A percentile compares a stretch with the other conserved stretches of the same genome.
These are phyloP conservation scores for Caenorhabditis panamensis DNA, from an alignment of 2,888 invertebrate species.

Conservation along the genomic window DNA sequence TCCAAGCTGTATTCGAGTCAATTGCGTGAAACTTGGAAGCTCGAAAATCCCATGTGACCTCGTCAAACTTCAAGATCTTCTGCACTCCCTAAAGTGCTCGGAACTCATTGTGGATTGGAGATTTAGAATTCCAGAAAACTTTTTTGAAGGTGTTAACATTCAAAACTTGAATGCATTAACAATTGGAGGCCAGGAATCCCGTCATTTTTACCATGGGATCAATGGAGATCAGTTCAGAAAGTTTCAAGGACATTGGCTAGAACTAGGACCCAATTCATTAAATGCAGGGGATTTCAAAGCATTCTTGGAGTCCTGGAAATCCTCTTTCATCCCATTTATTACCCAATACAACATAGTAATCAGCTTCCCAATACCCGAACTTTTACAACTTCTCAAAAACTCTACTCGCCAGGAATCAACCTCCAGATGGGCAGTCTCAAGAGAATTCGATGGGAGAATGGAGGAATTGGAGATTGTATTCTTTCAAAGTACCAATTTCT, in stretches of 20 bases:
- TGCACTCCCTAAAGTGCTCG: constrained; percentile 14
- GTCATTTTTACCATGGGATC: constrained; percentile 12
- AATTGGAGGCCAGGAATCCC: constrained; percentile 30
- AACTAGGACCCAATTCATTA: constrained; percentile 32
- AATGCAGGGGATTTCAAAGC: not conserved
- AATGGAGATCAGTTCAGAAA: constrained; percentile 17
- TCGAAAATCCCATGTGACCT: constrained; percentile 31
- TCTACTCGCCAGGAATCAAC: constrained; percentile 15
- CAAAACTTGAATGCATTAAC: constrained; percentile 19
- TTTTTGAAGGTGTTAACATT: constrained; percentile 12
- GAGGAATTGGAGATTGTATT: constrained; percentile 34
- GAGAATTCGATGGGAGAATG: not conserved
- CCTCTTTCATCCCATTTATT: not conserved
- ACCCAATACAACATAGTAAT: constrained; percentile 35
- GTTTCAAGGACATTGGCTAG: constrained; percentile 38
- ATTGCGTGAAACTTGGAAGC: constrained; percentile 39
- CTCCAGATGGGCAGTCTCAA: constrained; percentile 3
- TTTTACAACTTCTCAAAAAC: constrained; percentile 14
- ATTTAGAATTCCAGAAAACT: constrained; percentile 32
- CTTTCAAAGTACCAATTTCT: constrained; percentile 28
- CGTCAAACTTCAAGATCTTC: constrained; percentile 1
- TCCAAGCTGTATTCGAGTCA: not conserved
- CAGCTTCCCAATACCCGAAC: constrained; percentile 15
- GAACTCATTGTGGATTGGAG: constrained; percentile 41
- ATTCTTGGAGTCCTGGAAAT: constrained; percentile 19